Conservation (phyloP, 2,113 vertebrate species). For the Dissostichus mawsoni region DNA sequence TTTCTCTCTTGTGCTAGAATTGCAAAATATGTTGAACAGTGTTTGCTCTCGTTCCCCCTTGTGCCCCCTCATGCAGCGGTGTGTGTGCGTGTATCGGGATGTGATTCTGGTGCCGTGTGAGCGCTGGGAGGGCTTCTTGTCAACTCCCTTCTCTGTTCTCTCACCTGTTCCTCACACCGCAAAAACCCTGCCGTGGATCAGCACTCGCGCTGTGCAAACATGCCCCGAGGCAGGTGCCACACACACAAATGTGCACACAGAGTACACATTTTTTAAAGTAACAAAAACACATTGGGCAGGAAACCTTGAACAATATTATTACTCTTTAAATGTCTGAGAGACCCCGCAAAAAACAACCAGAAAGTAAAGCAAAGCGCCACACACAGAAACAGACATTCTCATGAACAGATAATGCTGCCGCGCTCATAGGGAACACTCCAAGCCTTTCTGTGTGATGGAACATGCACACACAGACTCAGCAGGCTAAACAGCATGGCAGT, state of each 20-base stretch:
- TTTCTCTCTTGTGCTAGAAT: conserved; percentile 12
- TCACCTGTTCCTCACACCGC: conserved; percentile 71
- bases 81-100: conserved; percentile 24
- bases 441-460: conserved; percentile 48
- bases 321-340: conserved; percentile 32
- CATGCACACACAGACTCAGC: conserved; percentile 44
- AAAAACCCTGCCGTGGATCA: conserved; percentile 63
- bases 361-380: conserved; percentile 15
- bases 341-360: conserved; percentile 20
- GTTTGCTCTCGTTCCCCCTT: conserved; percentile 1
- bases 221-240: conserved; percentile 63
- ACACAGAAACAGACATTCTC: background rate
- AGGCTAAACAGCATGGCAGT: conserved; percentile 49
- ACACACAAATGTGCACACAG: conserved; percentile 33
- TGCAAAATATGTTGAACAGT: conserved; percentile 37
- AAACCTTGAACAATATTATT: conserved; percentile 29
- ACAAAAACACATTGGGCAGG: conserved; percentile 20
- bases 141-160: conserved; percentile 54
- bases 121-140: conserved; percentile 49
- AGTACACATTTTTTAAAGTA: conserved; percentile 39
- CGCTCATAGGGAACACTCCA: conserved; percentile 24
- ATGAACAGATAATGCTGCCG: conserved; percentile 24
- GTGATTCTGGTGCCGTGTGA: conserved; percentile 35
- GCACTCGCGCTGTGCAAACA: conserved; percentile 59
- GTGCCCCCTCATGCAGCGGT: background rate